A percentile compares a stretch with the other conserved stretches of the same genome.
Conservation (phyloP, 1,140 invertebrate genomes). For the Cotesia glomerata region DNA sequence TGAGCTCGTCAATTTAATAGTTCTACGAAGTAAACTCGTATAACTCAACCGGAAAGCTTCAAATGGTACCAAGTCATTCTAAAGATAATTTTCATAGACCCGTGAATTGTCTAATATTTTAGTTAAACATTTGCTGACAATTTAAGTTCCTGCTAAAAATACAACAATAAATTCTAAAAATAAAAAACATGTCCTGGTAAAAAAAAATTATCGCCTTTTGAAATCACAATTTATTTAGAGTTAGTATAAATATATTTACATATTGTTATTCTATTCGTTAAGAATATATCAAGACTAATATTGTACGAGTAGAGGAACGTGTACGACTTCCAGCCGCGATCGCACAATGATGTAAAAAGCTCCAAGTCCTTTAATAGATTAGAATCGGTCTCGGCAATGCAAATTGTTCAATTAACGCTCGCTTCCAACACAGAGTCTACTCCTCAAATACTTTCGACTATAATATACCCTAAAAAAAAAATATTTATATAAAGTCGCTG, state of each 20-base stretch:
- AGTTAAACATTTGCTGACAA: too few species aligned
- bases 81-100: neutral
- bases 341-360: neutral
- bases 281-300: too few species aligned
- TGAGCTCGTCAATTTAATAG: constrained; percentile 33
- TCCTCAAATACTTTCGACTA: too few species aligned
- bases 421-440: neutral
- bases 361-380: neutral
- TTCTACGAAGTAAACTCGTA: constrained; percentile 22
- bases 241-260: too few species aligned
- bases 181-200: neutral
- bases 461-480: neutral
- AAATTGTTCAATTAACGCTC: constrained; percentile 19
- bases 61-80: neutral
- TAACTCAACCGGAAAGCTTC: constrained; percentile 11
- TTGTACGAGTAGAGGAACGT: too few species aligned
- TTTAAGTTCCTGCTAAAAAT: too few species aligned
- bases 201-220: neutral
- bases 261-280: too few species aligned
- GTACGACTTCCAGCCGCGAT: neutral
- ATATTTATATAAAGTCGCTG: neutral
- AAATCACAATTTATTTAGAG: neutral
- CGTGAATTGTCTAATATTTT: too few species aligned
- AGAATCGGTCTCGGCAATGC: constrained; percentile 5
- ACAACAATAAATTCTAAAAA: neutral